These are phyloP conservation scores for Napeogenes inachia DNA, from an alignment of 2,888 invertebrate species.

Conservation along the genomic window DNA sequence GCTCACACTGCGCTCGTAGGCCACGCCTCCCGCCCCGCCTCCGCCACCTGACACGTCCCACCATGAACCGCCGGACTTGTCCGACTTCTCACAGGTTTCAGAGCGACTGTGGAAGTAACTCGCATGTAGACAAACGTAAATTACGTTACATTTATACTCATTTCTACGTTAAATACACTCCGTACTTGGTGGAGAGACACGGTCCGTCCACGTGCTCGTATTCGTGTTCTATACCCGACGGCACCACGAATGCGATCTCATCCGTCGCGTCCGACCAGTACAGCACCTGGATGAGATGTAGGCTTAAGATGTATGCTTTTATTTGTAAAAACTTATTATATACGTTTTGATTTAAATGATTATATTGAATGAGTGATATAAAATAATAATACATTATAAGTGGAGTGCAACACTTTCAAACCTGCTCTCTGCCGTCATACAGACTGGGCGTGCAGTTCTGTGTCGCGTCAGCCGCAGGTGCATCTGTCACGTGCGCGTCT, in stretches of 20 bases:
- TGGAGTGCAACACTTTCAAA: constrained; percentile 21
- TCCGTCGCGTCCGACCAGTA: constrained; percentile 97
- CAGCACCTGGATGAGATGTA: constrained; percentile 72
- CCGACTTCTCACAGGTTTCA: constrained; percentile 38
- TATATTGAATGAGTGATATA: too few species aligned
- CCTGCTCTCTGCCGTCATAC: constrained; percentile 89
- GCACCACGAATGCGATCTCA: constrained; percentile 97
- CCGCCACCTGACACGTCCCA: constrained; percentile 63
- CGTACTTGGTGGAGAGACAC: constrained; percentile 60
- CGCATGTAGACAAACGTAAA: neutral
- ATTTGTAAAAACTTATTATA: too few species aligned
- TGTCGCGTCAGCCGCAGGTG: constrained; percentile 30
- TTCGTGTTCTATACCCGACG: constrained; percentile 73
- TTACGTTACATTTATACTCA: neutral
- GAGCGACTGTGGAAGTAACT: constrained; percentile 31
- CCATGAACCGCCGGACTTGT: constrained; percentile 45
- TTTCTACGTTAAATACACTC: neutral
- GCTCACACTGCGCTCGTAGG: constrained; percentile 78
- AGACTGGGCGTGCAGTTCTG: constrained; percentile 80
- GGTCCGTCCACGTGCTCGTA: constrained; percentile 71
- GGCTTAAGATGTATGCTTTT: neutral
- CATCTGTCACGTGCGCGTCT: constrained; percentile 29
- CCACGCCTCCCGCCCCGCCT: constrained; percentile 56
- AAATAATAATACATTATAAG: neutral
- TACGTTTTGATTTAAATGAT: too few species aligned